These are phyloP conservation scores for Rhinatrema bivittatum DNA, from an alignment of 2,797 vertebrate genomes.

Conservation along the genomic window DNA sequence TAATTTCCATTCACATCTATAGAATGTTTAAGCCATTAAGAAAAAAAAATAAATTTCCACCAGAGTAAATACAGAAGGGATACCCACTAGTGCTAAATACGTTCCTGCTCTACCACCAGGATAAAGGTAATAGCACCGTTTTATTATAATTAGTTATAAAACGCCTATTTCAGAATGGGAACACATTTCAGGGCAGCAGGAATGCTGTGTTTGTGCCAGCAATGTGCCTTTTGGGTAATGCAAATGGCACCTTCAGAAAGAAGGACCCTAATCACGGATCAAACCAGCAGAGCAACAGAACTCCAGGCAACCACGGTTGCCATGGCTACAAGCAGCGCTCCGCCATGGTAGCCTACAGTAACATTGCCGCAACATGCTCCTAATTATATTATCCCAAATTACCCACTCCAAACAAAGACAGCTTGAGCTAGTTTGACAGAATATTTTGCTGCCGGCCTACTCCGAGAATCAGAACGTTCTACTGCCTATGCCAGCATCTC, in stretches of 20 bases:
- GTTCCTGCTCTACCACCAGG: no score
- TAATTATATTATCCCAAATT: constrained; percentile 57
- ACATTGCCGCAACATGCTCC: constrained; percentile 37
- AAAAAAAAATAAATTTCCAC: no score
- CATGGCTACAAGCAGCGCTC: constrained; percentile 58
- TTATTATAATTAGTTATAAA: not conserved
- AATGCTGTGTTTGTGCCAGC: not conserved
- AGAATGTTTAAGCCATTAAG: no score
- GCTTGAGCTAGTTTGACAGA: constrained; percentile 11
- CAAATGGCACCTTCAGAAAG: constrained; percentile 28
- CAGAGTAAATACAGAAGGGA: no score
- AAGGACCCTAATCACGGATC: constrained; percentile 19
- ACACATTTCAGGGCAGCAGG: not conserved
- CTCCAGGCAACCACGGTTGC: constrained; percentile 52
- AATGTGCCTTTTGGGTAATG: constrained; percentile 18
- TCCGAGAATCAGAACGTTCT: not conserved
- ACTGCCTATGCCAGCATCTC: no score
- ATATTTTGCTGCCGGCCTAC: not conserved
- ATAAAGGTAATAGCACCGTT: not conserved
- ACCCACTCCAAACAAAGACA: constrained; percentile 48
- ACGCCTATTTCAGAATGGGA: not conserved
- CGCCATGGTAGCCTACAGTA: constrained; percentile 42
- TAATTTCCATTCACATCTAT: no score
- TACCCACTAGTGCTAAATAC: no score
- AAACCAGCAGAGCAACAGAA: constrained; percentile 28